A percentile compares a stretch with the other conserved stretches of the same genome.
Conservation (phyloP, 2,113 vertebrate genomes). For the Euleptes europaea region DNA sequence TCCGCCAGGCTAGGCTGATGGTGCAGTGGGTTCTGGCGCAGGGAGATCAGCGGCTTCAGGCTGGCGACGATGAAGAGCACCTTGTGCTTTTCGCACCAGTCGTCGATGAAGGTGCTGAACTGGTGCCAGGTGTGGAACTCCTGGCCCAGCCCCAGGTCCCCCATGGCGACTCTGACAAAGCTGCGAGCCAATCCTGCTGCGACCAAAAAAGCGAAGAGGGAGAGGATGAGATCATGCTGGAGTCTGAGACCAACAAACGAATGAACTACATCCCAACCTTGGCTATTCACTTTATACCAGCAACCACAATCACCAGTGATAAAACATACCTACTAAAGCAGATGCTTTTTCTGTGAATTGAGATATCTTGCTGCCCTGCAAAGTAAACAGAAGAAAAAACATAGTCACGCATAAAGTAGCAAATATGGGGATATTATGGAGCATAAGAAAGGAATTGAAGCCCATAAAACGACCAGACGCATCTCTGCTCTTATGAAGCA, state of each 20-base stretch:
- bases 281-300: not conserved
- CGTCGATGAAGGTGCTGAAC: constrained; percentile 40
- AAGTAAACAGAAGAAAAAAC: not conserved
- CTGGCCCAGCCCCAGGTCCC: constrained; percentile 28
- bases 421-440: not conserved
- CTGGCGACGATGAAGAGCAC: constrained; percentile 39
- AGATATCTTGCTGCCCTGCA: not conserved
- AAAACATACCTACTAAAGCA: not conserved
- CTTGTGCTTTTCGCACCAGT: constrained; percentile 43
- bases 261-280: not conserved
- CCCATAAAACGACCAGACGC: not conserved
- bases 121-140: constrained; percentile 40
- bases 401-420: not conserved
- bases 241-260: too few species aligned
- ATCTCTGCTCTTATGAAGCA: not conserved
- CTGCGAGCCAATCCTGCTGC: not conserved
- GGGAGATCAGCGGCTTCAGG: constrained; percentile 31
- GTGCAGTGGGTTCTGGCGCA: not conserved
- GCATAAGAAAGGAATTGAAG: not conserved
- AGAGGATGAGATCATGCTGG: not conserved
- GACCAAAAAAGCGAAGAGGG: not conserved
- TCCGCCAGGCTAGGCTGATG: constrained; percentile 25
- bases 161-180: not conserved
- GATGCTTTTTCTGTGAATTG: not conserved
- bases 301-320: not conserved